These are phyloP conservation scores for Syngnathus acus DNA, from an alignment of 2,797 vertebrate genomes.

Conservation along the genomic window DNA sequence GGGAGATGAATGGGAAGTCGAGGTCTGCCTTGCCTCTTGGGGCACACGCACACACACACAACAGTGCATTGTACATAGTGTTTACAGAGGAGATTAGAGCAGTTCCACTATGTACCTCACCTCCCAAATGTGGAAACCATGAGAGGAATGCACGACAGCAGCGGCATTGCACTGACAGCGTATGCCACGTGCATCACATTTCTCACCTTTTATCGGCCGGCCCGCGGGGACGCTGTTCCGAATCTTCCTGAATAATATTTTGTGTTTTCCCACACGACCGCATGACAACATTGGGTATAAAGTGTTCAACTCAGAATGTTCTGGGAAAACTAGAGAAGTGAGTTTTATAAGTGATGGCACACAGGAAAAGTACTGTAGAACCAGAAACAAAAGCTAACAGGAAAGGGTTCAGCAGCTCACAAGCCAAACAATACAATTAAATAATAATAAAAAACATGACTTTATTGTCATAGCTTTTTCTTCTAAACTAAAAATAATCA, in stretches of 20 bases:
- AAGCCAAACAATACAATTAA: neutral
- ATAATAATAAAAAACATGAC: neutral
- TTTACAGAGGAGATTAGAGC: conserved; percentile 57
- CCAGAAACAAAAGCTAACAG: too few species aligned
- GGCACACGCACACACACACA: conserved; percentile 24
- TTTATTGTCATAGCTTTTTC: too few species aligned
- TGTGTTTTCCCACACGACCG: neutral
- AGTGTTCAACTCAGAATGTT: neutral
- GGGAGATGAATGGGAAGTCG: conserved; percentile 33
- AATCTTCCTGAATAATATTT: neutral
- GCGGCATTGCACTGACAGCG: conserved; percentile 12
- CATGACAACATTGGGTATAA: too few species aligned
- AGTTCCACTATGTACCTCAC: conserved; percentile 50
- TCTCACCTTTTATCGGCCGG: conserved; percentile 19
- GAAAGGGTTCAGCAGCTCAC: neutral
- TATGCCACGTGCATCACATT: conserved; percentile 17
- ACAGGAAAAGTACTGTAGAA: neutral
- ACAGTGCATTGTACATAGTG: conserved; percentile 22
- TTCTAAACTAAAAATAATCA: neutral
- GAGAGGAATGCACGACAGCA: conserved; percentile 33
- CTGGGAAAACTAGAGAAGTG: neutral
- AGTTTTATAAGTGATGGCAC: neutral
- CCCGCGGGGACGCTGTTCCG: neutral
- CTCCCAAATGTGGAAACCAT: conserved; percentile 47
- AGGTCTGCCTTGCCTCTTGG: conserved; percentile 51